These are phyloP conservation scores for Drosophila parvula DNA, from an alignment of 1,140 invertebrate genomes.

Conservation along the genomic window DNA sequence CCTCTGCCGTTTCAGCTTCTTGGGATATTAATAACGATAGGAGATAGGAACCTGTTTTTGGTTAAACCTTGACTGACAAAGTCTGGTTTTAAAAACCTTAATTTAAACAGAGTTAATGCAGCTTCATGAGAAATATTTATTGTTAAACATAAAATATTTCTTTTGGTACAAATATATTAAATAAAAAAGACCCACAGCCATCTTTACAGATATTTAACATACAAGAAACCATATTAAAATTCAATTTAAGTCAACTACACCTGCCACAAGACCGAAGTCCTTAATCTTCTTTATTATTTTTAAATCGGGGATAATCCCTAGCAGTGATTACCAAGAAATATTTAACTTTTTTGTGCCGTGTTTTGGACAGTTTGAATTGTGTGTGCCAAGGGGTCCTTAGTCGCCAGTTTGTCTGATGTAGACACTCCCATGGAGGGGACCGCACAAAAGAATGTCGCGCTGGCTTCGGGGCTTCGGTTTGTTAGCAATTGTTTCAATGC, in stretches of 20 bases:
- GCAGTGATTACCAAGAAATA: background rate
- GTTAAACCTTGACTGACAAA: background rate
- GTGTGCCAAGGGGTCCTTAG: constrained; percentile 64
- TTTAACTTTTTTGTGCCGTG: constrained; percentile 26
- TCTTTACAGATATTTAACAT: background rate
- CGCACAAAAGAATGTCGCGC: constrained; percentile 39
- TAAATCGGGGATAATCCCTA: background rate
- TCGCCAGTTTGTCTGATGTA: constrained; percentile 70
- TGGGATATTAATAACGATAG: background rate
- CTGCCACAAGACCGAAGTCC: background rate
- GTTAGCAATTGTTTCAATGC: constrained; percentile 55
- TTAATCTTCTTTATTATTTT: background rate
- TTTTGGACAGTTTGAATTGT: constrained; percentile 24
- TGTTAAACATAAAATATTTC: background rate
- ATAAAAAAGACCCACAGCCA: background rate
- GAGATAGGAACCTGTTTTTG: too few species aligned
- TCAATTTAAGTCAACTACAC: background rate
- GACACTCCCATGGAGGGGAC: constrained; percentile 38
- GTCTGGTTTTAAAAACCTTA: too few species aligned
- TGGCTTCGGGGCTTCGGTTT: constrained; percentile 14
- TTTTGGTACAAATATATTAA: background rate
- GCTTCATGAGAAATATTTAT: too few species aligned
- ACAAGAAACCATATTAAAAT: background rate
- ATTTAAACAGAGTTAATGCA: background rate
- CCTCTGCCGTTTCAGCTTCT: background rate